phyloP scores from a whole-genome alignment of 2,797 vertebrate genomes.

The Rhinophrynus dorsalis region DNA sequence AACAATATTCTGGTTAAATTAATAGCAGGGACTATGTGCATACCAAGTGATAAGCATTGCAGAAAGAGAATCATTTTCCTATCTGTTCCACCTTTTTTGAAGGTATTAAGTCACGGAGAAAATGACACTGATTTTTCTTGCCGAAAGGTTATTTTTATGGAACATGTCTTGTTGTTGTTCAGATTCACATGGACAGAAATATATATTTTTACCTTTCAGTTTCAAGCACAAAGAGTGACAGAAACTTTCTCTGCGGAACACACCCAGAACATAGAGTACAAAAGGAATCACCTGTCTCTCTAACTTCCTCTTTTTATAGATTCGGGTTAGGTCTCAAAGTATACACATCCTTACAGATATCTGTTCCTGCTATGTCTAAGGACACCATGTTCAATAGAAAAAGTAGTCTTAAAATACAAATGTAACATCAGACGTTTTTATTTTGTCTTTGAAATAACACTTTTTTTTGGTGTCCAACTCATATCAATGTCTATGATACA shows the following conservation, averaged over 20 bases:
- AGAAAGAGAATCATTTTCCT: not conserved
- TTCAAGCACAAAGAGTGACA: not conserved
- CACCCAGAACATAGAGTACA: conserved; percentile 12
- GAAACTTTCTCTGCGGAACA: conserved; percentile 5
- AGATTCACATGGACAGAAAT: conserved; percentile 3
- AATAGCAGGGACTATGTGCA: too few relatives aligned
- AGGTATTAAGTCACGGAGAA: not conserved
- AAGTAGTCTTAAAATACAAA: too few relatives aligned
- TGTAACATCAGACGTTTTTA: too few relatives aligned
- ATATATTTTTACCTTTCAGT: not conserved
- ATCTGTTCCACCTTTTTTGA: not conserved
- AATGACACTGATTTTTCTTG: not conserved
- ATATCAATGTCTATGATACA: too few relatives aligned
- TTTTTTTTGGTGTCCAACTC: too few relatives aligned
- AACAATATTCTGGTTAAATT: too few relatives aligned
- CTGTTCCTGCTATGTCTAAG: too few relatives aligned
- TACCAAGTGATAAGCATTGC: too few relatives aligned
- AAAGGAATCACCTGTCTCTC: not conserved
- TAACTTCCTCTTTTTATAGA: conserved; percentile 19
- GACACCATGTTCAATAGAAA: too few relatives aligned
- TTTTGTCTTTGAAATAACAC: too few relatives aligned
- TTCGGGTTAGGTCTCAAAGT: not conserved
- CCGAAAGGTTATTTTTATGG: not conserved
- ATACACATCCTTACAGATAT: not conserved
- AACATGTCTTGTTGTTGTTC: not conserved